Evolutionary conservation across 2,113 vertebrate genomes (phyloP).

Genomic region (Azemiops feae): DNA sequence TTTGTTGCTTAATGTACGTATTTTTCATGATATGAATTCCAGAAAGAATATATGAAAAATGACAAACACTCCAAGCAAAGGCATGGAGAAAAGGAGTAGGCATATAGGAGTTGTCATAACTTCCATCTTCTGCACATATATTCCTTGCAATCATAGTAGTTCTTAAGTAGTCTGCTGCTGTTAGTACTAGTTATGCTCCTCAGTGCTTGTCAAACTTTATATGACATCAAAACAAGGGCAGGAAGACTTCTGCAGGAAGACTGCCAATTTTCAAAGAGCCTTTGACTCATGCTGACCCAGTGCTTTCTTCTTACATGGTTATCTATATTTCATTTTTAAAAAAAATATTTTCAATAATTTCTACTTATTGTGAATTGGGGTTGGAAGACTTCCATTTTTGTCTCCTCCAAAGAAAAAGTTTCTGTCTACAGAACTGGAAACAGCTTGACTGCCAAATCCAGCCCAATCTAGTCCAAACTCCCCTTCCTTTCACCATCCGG

Average conservation of each 20-base stretch:
- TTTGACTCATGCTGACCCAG: conserved; percentile 1
- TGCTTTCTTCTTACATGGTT: not conserved
- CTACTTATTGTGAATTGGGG: not conserved
- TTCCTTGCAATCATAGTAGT: not conserved
- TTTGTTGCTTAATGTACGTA: not conserved
- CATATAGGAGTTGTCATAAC: not conserved
- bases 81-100: not conserved
- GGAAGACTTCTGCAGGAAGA: not conserved
- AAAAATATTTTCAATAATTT: not conserved
- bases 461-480: conserved; percentile 56
- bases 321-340: not conserved
- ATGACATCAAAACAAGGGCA: too few relatives aligned
- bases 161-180: not conserved
- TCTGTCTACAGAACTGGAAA: conserved; percentile 29
- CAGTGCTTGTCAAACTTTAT: not conserved
- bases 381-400: not conserved
- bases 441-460: conserved; percentile 43
- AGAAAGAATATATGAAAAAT: not conserved
- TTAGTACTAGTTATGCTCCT: not conserved
- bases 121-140: not conserved
- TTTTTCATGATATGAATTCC: not conserved
- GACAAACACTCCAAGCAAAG: not conserved
- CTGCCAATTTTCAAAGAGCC: not conserved
- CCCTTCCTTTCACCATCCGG: conserved; percentile 51
- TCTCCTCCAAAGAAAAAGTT: not conserved